A percentile compares a stretch with the other conserved stretches of the same genome.
phyloP scores from a whole-genome alignment of 2,888 invertebrate species.

The Drosophila dives region DNA sequence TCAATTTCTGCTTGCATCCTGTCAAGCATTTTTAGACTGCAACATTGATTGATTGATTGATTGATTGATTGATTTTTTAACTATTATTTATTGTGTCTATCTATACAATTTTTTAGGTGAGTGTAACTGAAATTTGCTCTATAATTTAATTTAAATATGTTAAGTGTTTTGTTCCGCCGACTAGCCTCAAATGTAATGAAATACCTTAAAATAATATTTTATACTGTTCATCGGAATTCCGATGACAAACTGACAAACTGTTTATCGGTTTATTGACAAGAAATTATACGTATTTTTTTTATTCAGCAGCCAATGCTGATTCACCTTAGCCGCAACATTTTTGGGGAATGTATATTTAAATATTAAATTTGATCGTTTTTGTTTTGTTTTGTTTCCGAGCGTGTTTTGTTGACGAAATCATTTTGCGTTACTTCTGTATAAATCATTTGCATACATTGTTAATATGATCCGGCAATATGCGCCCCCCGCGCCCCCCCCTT shows the following conservation, averaged over 20 bases:
- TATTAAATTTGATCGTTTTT: conserved; percentile 13
- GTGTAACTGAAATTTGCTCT: background rate
- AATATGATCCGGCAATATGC: conserved; percentile 23
- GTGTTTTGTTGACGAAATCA: conserved; percentile 52
- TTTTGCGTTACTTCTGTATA: conserved; percentile 39
- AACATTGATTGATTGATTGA: background rate
- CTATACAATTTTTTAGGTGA: background rate
- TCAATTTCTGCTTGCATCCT: background rate
- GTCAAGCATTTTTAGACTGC: background rate
- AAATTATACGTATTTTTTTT: conserved; percentile 21
- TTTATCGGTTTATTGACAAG: conserved; percentile 31
- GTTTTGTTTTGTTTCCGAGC: conserved; percentile 19
- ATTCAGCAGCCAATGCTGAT: conserved; percentile 15
- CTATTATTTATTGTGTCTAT: background rate
- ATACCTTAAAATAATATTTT: background rate
- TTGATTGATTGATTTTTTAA: too few species aligned
- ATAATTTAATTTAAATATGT: too few species aligned
- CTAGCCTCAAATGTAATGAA: background rate
- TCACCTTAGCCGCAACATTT: conserved; percentile 8
- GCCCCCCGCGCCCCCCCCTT: too few species aligned
- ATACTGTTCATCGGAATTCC: conserved; percentile 2
- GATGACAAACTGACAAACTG: background rate
- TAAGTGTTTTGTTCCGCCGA: background rate
- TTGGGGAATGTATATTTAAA: conserved; percentile 27
- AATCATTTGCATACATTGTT: conserved; percentile 64